Evolutionary conservation across 2,888 invertebrate genomes (phyloP).

Genomic region (Koerneria pararmatus): DNA sequence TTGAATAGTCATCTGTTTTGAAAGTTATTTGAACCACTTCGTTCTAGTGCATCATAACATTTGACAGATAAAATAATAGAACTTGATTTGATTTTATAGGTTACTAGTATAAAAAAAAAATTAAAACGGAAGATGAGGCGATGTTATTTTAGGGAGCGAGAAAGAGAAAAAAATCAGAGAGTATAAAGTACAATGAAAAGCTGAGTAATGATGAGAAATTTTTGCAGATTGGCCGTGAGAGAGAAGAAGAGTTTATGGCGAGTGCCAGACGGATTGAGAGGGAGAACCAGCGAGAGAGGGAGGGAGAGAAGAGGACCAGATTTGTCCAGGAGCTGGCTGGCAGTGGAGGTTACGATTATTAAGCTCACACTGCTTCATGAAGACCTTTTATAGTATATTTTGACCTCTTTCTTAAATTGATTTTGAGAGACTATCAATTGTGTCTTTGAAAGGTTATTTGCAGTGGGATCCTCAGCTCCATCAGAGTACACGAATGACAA

Average conservation of each 20-base stretch:
- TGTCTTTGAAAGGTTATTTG: neutral
- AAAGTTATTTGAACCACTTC: too few species aligned
- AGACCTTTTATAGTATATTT: too few species aligned
- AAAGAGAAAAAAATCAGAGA: neutral
- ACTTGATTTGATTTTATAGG: too few species aligned
- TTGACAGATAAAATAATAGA: too few species aligned
- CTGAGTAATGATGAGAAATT: too few species aligned
- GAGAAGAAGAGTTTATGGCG: constrained; percentile 58
- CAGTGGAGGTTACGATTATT: constrained; percentile 31
- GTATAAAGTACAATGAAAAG: too few species aligned
- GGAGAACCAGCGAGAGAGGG: constrained; percentile 29
- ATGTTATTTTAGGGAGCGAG: neutral
- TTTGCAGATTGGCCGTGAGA: constrained; percentile 55
- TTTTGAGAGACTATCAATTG: neutral
- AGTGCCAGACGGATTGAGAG: constrained; percentile 45
- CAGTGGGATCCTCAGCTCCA: constrained; percentile 27
- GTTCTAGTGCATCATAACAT: too few species aligned
- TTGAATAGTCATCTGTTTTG: too few species aligned
- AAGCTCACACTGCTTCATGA: too few species aligned
- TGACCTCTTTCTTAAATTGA: neutral
- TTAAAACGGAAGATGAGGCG: too few species aligned
- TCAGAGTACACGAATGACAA: constrained; percentile 37
- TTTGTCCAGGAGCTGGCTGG: constrained; percentile 41
- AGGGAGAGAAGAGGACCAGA: constrained; percentile 46
- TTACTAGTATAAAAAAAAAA: too few species aligned